Base-by-base conservation (phyloP, 2,113 vertebrate species). In the Thymallus thymallus region DNA sequence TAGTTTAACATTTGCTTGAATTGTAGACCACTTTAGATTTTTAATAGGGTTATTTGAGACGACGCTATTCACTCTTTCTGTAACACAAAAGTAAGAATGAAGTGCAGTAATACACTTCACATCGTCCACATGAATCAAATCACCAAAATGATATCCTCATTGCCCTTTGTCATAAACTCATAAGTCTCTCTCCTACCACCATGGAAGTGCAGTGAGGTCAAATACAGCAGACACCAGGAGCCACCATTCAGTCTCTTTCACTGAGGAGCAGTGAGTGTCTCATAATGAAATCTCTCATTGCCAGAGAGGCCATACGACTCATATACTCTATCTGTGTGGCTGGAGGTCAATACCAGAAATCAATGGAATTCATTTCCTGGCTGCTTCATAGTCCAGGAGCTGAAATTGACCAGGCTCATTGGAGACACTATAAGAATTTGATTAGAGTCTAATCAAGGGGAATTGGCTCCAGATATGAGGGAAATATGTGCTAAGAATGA, bases 321-420 rank as follows among this genome's bases (percentile, higher is more conserved):
- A 18, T 20, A 0, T 48, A 0, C 56, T 63, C 71, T 10, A 70
- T 72, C 55, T 68, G 63, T 75, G 77, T 68, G 74, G 13, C 65
- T 68, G 51, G 5, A 45, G 76, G 82, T 84, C 80, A 78, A 76
- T 66, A 71, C 60, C 35, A 69, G 35, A 41, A 82, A 87, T 86
- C 76, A 22, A 85, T 90, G 55, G 69, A 83, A 69, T 78, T 84
- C 23, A 88, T 90, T 85, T 86, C 73, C 69, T 41, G 46, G 66
- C 77, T 79, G 66, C 77, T 79, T 77, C 63, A 82, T 22, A 24
- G 51, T 67, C 73, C 72, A 69, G 62, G 56, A 77, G 79, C 41
- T 67, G 63, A 76, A 41, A 41, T 3, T 41, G 35, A 83, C 78
- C 70, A 72, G 46, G 78, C 51, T 67, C 32, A 69, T 74, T 32